phyloP scores from a whole-genome alignment of 2,797 vertebrate genomes.

The Sus cebifrons region DNA sequence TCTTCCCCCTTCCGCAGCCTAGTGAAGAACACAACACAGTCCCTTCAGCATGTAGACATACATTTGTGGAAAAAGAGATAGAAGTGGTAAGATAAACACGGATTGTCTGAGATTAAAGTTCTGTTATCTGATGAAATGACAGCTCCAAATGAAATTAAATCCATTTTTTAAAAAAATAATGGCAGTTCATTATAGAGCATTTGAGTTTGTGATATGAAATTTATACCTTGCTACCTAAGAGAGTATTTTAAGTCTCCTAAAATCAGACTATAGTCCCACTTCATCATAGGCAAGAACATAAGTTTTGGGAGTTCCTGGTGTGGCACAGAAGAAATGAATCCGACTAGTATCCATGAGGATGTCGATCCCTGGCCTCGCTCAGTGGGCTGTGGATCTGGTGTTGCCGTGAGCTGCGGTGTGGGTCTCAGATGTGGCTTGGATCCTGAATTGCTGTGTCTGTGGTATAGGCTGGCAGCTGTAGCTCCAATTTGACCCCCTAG shows the following conservation, averaged over 20 bases:
- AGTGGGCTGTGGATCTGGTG: too few species aligned
- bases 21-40: not conserved
- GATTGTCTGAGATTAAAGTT: slow-evolving; percentile 2
- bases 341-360: too few species aligned
- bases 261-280: not conserved
- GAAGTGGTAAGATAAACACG: not conserved
- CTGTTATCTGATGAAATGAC: not conserved
- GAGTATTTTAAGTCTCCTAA: not conserved
- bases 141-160: not conserved
- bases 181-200: not conserved
- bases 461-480: too few species aligned
- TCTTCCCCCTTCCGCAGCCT: not conserved
- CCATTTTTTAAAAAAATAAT: not conserved
- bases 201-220: not conserved
- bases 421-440: too few species aligned
- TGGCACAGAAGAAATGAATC: too few species aligned
- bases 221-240: not conserved
- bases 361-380: too few species aligned
- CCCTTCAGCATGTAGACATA: not conserved
- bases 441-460: too few species aligned
- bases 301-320: not conserved
- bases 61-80: not conserved
- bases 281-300: not conserved
- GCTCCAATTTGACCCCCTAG: too few species aligned
- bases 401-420: too few species aligned